Evolutionary conservation across 2,888 invertebrate species (phyloP).

Genomic region (Mycalesis mineus): DNA sequence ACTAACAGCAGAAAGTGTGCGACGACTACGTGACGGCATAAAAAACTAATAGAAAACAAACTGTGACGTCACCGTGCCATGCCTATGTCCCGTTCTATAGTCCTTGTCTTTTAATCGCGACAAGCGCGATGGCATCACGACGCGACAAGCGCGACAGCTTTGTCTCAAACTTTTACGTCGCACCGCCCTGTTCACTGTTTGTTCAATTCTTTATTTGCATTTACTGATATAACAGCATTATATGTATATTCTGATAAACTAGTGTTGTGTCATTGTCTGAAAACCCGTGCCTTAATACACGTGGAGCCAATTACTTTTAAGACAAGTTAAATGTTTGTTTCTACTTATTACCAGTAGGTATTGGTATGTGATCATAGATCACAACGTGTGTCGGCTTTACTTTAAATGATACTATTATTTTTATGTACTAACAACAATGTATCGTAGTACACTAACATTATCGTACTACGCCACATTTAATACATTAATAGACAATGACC

Average conservation of each 20-base stretch:
- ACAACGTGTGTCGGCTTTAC: not conserved
- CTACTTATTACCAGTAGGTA: not conserved
- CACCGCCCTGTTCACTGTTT: too few species aligned
- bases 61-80: too few species aligned
- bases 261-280: not conserved
- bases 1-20: too few species aligned
- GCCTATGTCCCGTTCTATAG: too few species aligned
- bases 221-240: not conserved
- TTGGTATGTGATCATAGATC: not conserved
- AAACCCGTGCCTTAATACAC: not conserved
- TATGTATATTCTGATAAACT: not conserved
- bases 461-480: constrained; percentile 12
- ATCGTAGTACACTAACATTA: not conserved
- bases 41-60: too few species aligned
- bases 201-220: not conserved
- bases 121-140: too few species aligned
- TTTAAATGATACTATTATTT: not conserved
- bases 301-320: not conserved
- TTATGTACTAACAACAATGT: not conserved
- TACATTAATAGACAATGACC: constrained; percentile 12
- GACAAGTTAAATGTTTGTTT: not conserved
- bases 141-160: too few species aligned
- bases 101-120: too few species aligned
- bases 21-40: too few species aligned
- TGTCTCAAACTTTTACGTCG: too few species aligned